Evolutionary conservation across 2,888 invertebrate species (phyloP).

Genomic region (Epiblema foenella): DNA sequence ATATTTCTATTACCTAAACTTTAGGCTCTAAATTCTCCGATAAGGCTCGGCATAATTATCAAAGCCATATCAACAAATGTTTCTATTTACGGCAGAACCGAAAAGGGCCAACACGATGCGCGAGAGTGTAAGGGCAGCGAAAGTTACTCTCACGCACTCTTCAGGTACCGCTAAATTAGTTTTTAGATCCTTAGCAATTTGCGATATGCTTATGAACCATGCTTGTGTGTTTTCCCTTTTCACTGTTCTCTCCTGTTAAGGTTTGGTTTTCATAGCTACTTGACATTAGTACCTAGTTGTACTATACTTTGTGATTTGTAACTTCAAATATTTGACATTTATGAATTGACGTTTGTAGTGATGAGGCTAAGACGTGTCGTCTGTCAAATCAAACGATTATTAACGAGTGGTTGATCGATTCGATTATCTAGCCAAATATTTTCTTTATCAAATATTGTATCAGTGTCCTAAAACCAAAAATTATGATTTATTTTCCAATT

Average conservation of each 20-base stretch:
- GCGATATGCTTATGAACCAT: neutral
- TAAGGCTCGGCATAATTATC: conserved; percentile 15
- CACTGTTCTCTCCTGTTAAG: neutral
- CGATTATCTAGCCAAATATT: no score
- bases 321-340: no score
- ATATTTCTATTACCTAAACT: neutral
- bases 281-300: no score
- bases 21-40: neutral
- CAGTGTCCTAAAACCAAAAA: no score
- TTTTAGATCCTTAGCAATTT: conserved; percentile 6
- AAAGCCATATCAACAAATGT: conserved; percentile 26
- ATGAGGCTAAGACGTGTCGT: no score
- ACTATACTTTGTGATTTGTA: no score
- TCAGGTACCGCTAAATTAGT: conserved; percentile 50
- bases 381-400: no score
- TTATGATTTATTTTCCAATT: no score
- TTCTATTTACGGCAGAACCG: conserved; percentile 43
- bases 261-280: neutral
- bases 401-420: no score
- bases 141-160: conserved; percentile 55
- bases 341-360: no score
- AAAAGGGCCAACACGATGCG: conserved; percentile 49
- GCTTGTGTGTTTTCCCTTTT: neutral
- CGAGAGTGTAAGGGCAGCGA: conserved; percentile 52
- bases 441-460: no score